Base-by-base conservation (phyloP, 2,888 invertebrate species). In the Leptodirus hochenwartii region DNA sequence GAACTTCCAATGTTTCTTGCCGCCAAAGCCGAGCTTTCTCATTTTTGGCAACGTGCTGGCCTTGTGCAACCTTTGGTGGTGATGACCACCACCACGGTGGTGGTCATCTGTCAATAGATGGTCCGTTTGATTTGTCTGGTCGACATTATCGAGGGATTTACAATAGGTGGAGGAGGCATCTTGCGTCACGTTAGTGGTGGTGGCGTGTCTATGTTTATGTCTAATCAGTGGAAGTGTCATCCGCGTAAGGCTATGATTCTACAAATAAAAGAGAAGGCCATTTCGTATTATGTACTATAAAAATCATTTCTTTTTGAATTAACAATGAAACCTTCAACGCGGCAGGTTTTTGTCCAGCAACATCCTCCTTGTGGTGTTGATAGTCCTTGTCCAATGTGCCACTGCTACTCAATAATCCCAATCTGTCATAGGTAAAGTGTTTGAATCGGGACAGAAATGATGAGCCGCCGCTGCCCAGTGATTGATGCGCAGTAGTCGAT, bases 391-490 rank as follows among this genome's bases (percentile, higher is more conserved):
- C n/a, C n/a, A n/a, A n/a, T n/a, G n/a, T n/a, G n/a, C n/a, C n/a
- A n/a, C n/a, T n/a, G n/a, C n/a, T n/a, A n/a, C n/a, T n/a, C n/a
- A n/a, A n/a, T n/a, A n/a, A n/a, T n/a, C n/a, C n/a, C n/a, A n/a
- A n/a, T n/a, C n/a, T n/a, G n/a, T 62, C 52, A 42, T 66, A 65
- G 3, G 66, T 64, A 34, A 66, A 56, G 30, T 64, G 61, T 17
- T 61, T 54, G 32, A 66, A 48, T 12, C 64, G 53, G 9, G 62
- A 53, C 20, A 66, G 47, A 33, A 66, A 44, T 1, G 64, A 61
- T 20, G 20, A 20, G n/a, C n/a, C 8, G 20, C 6, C n/a, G 6
- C n/a, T 20, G n/a, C n/a, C 20, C 20, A 20, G n/a, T 20, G 44
- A 29, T 51, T 55, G 40, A 43, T 45, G 31, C 43, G 47, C n/a